Base-by-base conservation (phyloP, 2,113 vertebrate species). In the Platycercus adscitus region DNA sequence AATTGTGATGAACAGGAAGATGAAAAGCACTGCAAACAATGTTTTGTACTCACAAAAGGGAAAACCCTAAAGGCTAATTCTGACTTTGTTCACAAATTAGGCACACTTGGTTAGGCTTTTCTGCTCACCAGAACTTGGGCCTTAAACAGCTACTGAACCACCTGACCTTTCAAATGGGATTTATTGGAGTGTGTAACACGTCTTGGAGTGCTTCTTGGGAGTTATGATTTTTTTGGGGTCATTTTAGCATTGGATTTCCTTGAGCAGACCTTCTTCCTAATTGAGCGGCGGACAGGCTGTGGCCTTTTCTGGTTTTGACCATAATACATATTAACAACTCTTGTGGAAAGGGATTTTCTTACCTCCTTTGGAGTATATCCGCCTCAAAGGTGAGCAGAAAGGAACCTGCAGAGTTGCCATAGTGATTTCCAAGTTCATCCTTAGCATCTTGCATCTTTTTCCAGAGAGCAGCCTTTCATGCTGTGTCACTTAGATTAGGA, bases 61-160 rank as follows among this genome's bases (percentile, higher is more conserved):
- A 61, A 91, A 92, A 43, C 66, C 47, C 81, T 76, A 26, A 89
- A 96, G 93, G 94, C 93, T 96, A 97, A 94, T 96, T 97, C 95
- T 89, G 89, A 88, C 92, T 89, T 95, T 91, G 92, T 96, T 94
- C 92, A 43, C 81, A 81, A 93, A 93, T 96, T 93, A 96, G 93
- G 73, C 88, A 96, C 96, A 91, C 91, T 95, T 0, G 31, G 88
- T 81, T 93, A 92, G 76, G 64, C 73, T 92, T 96, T 95, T 92
- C 88, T 87, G 28, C 81, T 92, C 1, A 0, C 86, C 3, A 4
- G 73, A 24, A 73, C 83, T 88, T 72, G 65, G 70, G 86, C 75
- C 78, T 93, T 88, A 4, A 15, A 79, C 77, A 93, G 78, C 91
- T 86, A 29, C 82, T 41, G 90, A 88, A 84, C 77, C 77, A 94